phyloP scores from a whole-genome alignment of 2,797 vertebrate genomes.

The Ptychadena robeensis region DNA sequence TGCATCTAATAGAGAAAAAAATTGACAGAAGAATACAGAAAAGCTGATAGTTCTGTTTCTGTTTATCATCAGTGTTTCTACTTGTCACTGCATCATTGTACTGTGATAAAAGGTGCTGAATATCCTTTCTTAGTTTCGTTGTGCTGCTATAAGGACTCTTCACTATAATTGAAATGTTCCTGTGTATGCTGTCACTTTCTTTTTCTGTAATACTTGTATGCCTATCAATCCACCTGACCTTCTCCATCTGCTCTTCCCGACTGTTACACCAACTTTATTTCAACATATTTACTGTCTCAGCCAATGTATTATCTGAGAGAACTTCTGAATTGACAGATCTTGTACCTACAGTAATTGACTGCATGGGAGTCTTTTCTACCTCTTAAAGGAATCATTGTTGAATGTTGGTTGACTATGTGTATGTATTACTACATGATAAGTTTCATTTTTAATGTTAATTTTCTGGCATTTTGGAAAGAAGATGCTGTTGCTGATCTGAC shows the following conservation, averaged over 20 bases:
- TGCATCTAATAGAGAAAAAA: neutral
- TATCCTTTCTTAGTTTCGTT: neutral
- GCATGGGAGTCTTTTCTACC: constrained; percentile 29
- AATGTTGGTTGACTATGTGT: constrained; percentile 12
- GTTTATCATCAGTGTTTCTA: neutral
- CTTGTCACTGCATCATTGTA: constrained; percentile 10
- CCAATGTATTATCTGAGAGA: constrained; percentile 34
- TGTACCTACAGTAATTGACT: constrained; percentile 40
- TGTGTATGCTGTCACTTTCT: constrained; percentile 35
- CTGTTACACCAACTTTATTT: constrained; percentile 45
- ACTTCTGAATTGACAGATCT: constrained; percentile 38
- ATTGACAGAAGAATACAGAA: neutral
- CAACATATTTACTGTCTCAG: constrained; percentile 33
- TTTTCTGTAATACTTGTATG: constrained; percentile 26
- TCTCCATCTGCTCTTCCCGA: constrained; percentile 43
- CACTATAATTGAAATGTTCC: constrained; percentile 46
- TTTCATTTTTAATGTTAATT: neutral
- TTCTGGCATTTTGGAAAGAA: neutral
- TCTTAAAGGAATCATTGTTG: constrained; percentile 3
- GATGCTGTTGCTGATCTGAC: too few relatives aligned
- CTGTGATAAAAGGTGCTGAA: constrained; percentile 4
- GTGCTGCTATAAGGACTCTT: constrained; percentile 28
- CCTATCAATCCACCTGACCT: constrained; percentile 50
- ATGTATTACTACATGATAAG: neutral
- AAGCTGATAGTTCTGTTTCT: neutral